These are phyloP conservation scores for Caenorhabditis tropicalis DNA, from an alignment of 1,140 invertebrate genomes.

Conservation along the genomic window DNA sequence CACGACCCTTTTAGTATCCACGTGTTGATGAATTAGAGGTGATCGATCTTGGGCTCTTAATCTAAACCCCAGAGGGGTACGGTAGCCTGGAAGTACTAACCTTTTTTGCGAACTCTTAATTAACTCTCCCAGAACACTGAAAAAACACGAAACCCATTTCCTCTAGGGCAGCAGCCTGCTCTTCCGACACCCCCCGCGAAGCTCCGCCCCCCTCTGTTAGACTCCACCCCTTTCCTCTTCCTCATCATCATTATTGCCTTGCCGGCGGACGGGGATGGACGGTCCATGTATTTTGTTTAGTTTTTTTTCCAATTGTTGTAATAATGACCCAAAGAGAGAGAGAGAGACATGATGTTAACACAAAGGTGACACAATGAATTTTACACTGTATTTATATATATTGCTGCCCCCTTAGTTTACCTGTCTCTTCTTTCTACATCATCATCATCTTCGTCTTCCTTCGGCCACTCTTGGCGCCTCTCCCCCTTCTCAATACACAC, in stretches of 20 bases:
- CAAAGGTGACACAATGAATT: slow-evolving; percentile 24
- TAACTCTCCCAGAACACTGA: no score
- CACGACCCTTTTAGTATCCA: neutral
- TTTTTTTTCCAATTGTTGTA: neutral
- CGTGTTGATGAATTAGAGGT: slow-evolving; percentile 2
- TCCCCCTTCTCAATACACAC: no score
- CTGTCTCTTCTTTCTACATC: neutral
- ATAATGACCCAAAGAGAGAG: slow-evolving; percentile 28
- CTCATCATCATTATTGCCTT: neutral
- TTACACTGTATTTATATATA: neutral
- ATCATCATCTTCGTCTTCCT: slow-evolving; percentile 13
- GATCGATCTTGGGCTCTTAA: neutral
- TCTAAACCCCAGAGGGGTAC: no score
- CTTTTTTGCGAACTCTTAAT: no score
- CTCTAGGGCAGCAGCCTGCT: no score
- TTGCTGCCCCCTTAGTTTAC: neutral
- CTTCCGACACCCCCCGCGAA: no score
- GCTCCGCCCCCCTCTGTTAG: neutral
- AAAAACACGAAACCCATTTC: no score
- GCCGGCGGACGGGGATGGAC: neutral
- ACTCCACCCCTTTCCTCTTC: slow-evolving; percentile 6
- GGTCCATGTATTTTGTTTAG: neutral
- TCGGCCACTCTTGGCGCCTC: neutral
- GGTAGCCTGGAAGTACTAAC: no score
- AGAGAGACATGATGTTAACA: slow-evolving; percentile 38